Conservation (phyloP, 2,797 vertebrate genomes). For the Crossoptilon crossoptilon region DNA sequence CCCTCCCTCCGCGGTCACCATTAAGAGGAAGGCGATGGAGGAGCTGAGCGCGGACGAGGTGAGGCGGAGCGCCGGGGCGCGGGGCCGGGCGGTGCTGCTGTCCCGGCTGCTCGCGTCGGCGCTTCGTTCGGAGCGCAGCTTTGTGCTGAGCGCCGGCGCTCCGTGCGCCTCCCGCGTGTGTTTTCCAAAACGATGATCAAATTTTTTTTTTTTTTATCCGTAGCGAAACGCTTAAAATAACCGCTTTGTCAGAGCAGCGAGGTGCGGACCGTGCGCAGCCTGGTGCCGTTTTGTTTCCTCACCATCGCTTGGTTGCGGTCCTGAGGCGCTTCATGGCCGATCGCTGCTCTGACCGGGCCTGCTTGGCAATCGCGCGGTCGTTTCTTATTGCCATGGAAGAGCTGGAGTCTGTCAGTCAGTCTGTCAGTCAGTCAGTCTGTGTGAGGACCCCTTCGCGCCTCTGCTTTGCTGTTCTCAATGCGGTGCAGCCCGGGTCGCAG, state of each 20-base stretch:
- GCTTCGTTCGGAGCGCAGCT: background rate
- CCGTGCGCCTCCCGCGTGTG: background rate
- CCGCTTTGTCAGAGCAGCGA: background rate
- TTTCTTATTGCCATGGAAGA: too few species aligned
- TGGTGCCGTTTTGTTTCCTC: background rate
- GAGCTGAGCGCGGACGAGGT: conserved; percentile 98
- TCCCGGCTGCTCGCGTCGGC: too few species aligned
- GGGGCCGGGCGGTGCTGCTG: background rate
- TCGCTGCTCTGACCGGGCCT: too few species aligned
- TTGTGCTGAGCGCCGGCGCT: fast-evolving
- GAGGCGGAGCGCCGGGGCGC: conserved; percentile 33
- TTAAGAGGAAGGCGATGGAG: conserved; percentile 95
- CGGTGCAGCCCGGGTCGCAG: background rate
- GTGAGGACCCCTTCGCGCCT: background rate
- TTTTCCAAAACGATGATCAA: background rate
- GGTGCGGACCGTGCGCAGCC: too few species aligned
- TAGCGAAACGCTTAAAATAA: background rate
- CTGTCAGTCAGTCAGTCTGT: background rate
- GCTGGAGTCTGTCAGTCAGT: too few species aligned
- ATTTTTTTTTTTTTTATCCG: fast-evolving
- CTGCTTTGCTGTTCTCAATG: background rate
- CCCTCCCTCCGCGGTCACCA: conserved; percentile 81
- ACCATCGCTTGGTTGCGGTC: background rate
- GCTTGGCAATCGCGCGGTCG: too few species aligned
- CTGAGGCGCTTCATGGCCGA: too few species aligned